phyloP scores from a whole-genome alignment of 2,888 invertebrate genomes.

The Dimorphilus gyrociliatus region DNA sequence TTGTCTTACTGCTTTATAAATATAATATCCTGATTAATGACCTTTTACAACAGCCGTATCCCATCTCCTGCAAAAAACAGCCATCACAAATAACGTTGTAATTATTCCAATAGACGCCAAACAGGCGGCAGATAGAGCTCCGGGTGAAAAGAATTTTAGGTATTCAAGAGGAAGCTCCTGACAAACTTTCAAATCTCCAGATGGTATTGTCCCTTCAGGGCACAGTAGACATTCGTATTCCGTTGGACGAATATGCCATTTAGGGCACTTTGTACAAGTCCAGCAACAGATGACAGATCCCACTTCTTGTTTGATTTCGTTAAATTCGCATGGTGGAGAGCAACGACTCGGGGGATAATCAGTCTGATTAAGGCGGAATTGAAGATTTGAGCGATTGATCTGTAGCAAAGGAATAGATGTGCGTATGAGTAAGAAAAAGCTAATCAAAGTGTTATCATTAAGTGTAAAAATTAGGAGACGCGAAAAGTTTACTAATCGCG shows the following conservation, averaged over 20 bases:
- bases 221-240: slow-evolving; percentile 47
- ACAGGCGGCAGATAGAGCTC: slow-evolving; percentile 83
- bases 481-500: no score
- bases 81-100: slow-evolving; percentile 27
- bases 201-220: slow-evolving; percentile 61
- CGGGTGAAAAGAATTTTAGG: slow-evolving; percentile 51
- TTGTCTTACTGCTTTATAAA: no score
- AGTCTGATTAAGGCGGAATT: slow-evolving; percentile 61
- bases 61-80: slow-evolving; percentile 32
- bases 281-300: slow-evolving; percentile 53
- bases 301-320: slow-evolving; percentile 77
- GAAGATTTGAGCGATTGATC: slow-evolving; percentile 45
- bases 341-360: slow-evolving; percentile 74
- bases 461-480: no score
- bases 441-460: no score
- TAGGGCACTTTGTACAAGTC: slow-evolving; percentile 52
- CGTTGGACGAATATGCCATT: slow-evolving; percentile 47
- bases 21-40: no score
- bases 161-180: slow-evolving; percentile 41
- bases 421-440: no score
- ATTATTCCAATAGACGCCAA: slow-evolving; percentile 35
- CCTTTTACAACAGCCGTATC: slow-evolving; percentile 39
- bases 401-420: slow-evolving; percentile 6
- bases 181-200: slow-evolving; percentile 48
- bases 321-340: slow-evolving; percentile 67